Evolutionary conservation across 2,113 vertebrate genomes (phyloP).

Genomic region (Hymenochirus boettgeri): DNA sequence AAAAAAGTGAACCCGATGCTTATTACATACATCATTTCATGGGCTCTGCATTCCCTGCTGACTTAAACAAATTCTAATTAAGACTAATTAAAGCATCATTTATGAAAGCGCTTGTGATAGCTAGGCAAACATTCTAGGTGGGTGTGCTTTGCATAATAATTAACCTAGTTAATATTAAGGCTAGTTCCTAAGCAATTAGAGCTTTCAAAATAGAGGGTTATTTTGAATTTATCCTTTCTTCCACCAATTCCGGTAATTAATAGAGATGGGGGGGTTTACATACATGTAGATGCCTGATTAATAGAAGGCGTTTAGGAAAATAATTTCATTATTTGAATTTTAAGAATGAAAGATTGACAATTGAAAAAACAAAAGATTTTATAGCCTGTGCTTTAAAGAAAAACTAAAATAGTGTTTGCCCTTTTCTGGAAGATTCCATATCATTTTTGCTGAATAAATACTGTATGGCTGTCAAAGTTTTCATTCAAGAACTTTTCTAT

Average conservation of each 20-base stretch:
- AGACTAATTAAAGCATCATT: constrained; percentile 99
- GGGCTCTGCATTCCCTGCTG: constrained; percentile 99
- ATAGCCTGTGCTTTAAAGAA: too few species aligned
- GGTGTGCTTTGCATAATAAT: constrained; percentile 99
- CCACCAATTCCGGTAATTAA: constrained; percentile 86
- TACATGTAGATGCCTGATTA: constrained; percentile 74
- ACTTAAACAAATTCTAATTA: constrained; percentile 99
- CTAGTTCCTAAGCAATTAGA: constrained; percentile 97
- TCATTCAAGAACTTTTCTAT: neutral
- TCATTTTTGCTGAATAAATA: neutral
- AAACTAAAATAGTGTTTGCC: neutral
- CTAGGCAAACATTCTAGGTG: constrained; percentile 99
- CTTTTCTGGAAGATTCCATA: neutral
- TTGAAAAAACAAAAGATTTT: constrained; percentile 11
- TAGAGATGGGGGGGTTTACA: constrained; percentile 67
- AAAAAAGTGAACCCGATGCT: constrained; percentile 96
- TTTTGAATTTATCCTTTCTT: constrained; percentile 86
- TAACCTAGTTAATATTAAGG: constrained; percentile 99
- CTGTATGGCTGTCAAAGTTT: too few species aligned
- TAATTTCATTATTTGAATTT: constrained; percentile 56
- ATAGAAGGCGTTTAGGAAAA: constrained; percentile 67
- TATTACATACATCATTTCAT: constrained; percentile 99
- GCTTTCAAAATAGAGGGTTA: constrained; percentile 85
- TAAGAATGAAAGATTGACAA: constrained; percentile 44
- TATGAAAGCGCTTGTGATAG: constrained; percentile 99